These are phyloP conservation scores for Coelinius sp. DNA, from an alignment of 2,888 invertebrate genomes.

Conservation along the genomic window DNA sequence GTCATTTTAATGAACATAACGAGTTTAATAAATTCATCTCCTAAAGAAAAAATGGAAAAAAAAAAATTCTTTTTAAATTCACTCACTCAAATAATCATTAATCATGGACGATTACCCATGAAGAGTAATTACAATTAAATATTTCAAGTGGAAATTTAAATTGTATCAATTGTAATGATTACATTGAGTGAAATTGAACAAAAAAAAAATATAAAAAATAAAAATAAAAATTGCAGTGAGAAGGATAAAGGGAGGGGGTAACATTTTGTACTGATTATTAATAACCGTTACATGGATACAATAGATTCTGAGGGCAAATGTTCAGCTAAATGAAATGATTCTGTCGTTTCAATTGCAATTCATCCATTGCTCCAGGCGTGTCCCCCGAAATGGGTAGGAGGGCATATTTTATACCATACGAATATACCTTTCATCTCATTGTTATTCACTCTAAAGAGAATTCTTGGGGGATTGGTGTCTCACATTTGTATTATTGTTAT, in stretches of 20 bases:
- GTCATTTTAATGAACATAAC: not conserved
- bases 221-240: conserved; percentile 7
- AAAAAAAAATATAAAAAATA: not conserved
- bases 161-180: conserved; percentile 1
- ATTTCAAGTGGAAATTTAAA: conserved; percentile 8
- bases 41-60: too few species aligned
- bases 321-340: conserved; percentile 33
- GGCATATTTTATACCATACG: conserved; percentile 5
- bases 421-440: conserved; percentile 21
- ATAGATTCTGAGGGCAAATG: conserved; percentile 34
- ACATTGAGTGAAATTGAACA: not conserved
- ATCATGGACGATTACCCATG: conserved; percentile 32
- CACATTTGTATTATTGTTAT: not conserved
- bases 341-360: conserved; percentile 49
- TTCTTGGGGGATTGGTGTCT: not conserved
- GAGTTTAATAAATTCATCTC: not conserved
- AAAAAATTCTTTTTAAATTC: not conserved
- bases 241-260: not conserved
- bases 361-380: conserved; percentile 37
- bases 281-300: conserved; percentile 32
- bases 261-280: conserved; percentile 30
- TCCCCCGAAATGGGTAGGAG: conserved; percentile 7
- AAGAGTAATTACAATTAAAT: conserved; percentile 30
- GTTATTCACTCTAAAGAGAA: conserved; percentile 10
- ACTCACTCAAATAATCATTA: conserved; percentile 14